A percentile compares a stretch with the other conserved stretches of the same genome.
Conservation (phyloP, 2,113 vertebrate species). For the Scomber colias region DNA sequence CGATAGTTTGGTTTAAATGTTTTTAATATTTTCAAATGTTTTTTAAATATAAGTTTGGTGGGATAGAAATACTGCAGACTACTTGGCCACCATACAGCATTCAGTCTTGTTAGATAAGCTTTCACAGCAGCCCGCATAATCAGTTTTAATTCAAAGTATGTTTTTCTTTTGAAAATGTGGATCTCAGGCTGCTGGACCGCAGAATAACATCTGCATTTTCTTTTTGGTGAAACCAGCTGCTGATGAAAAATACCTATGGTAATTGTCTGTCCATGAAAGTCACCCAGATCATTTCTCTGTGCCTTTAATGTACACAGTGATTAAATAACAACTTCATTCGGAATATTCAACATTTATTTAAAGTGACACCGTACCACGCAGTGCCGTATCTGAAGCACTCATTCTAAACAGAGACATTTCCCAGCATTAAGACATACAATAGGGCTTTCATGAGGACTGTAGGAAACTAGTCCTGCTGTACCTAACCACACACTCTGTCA, state of each 20-base stretch:
- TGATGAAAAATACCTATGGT: slow-evolving; percentile 46
- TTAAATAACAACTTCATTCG: slow-evolving; percentile 57
- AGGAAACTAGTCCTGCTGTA: slow-evolving; percentile 64
- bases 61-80: slow-evolving; percentile 40
- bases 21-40: slow-evolving; percentile 4
- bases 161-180: slow-evolving; percentile 52
- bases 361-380: slow-evolving; percentile 53
- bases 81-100: slow-evolving; percentile 17
- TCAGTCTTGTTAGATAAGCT: slow-evolving; percentile 62
- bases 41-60: slow-evolving; percentile 33
- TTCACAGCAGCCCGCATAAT: slow-evolving; percentile 58
- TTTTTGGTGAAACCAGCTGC: slow-evolving; percentile 38
- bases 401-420: slow-evolving; percentile 65
- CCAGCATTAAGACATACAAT: slow-evolving; percentile 66
- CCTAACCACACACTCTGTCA: slow-evolving; percentile 74
- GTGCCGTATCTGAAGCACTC: slow-evolving; percentile 58
- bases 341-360: slow-evolving; percentile 49
- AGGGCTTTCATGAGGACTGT: slow-evolving; percentile 71
- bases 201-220: slow-evolving; percentile 39
- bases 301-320: slow-evolving; percentile 43
- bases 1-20: slow-evolving; percentile 29
- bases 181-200: slow-evolving; percentile 29
- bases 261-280: slow-evolving; percentile 31
- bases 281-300: slow-evolving; percentile 6
- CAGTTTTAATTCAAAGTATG: slow-evolving; percentile 57